Evolutionary conservation across 2,888 invertebrate species (phyloP).

Genomic region (Oscheius sp.): DNA sequence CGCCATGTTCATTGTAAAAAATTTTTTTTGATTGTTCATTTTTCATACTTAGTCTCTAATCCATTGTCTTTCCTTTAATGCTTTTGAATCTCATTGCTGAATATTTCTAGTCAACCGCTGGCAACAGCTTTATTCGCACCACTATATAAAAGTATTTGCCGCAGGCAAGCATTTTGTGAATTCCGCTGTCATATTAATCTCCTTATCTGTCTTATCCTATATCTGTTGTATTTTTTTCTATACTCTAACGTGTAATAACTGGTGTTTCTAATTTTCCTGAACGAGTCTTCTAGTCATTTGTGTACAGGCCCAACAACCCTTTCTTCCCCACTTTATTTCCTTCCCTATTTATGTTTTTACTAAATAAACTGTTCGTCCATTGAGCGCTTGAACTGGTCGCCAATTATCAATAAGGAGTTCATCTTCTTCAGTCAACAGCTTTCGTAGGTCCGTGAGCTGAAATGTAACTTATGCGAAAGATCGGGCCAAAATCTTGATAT

Average conservation of each 20-base stretch:
- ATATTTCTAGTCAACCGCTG: constrained; percentile 23
- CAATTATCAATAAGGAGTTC: constrained; percentile 18
- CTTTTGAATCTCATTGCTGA: constrained; percentile 3
- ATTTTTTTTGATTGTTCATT: no score
- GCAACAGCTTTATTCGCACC: constrained; percentile 20
- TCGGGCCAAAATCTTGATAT: not conserved
- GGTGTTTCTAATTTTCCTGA: not conserved
- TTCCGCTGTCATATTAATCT: constrained; percentile 19
- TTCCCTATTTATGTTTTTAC: not conserved
- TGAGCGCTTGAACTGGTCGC: constrained; percentile 11
- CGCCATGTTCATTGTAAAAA: constrained; percentile 7
- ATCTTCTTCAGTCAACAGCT: not conserved
- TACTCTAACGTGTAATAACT: constrained; percentile 23
- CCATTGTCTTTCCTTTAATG: constrained; percentile 13
- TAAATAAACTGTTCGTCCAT: constrained; percentile 15
- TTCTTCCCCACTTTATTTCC: not conserved
- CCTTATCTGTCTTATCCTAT: not conserved
- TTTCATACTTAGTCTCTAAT: constrained; percentile 6
- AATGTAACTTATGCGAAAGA: not conserved
- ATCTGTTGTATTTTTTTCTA: not conserved
- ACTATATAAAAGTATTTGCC: constrained; percentile 20
- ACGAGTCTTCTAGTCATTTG: constrained; percentile 28
- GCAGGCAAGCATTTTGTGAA: constrained; percentile 17
- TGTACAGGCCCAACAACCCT: constrained; percentile 17
- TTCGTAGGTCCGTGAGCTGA: constrained; percentile 1